These are phyloP conservation scores for Actenoides lindsayi DNA, from an alignment of 2,113 vertebrate genomes.

Conservation along the genomic window DNA sequence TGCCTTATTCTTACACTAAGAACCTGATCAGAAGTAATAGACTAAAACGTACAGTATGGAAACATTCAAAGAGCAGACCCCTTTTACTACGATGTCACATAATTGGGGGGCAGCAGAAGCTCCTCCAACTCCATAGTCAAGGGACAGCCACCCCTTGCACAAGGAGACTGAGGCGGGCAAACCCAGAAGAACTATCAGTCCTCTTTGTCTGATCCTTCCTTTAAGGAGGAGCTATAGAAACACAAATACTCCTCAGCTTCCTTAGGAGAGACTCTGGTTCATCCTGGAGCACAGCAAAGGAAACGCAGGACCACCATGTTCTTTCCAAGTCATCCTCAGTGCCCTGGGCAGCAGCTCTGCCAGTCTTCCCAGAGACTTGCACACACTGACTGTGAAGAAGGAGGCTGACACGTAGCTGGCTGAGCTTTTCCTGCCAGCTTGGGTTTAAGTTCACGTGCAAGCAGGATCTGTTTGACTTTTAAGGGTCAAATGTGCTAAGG, in stretches of 20 bases:
- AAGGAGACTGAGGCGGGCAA: neutral
- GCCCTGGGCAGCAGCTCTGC: neutral
- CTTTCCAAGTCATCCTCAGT: neutral
- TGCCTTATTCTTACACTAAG: too few relatives aligned
- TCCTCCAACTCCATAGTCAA: neutral
- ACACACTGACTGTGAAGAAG: neutral
- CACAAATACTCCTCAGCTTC: neutral
- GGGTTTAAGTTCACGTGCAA: neutral
- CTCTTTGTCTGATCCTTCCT: neutral
- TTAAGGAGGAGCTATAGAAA: neutral
- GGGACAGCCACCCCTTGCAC: neutral
- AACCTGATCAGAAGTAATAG: too few relatives aligned
- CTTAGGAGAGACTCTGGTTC: neutral
- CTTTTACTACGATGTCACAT: rapidly evolving
- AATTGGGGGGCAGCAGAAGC: neutral
- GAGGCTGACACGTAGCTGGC: neutral
- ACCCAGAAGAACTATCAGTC: neutral
- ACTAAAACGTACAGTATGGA: too few relatives aligned
- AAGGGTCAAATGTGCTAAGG: neutral
- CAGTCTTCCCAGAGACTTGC: neutral
- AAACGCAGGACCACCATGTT: neutral
- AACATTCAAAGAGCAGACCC: too few relatives aligned
- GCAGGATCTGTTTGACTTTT: neutral
- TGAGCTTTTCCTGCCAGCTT: neutral
- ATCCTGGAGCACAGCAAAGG: neutral